Conservation (phyloP, 2,797 vertebrate species). For the Peromyscus eremicus region DNA sequence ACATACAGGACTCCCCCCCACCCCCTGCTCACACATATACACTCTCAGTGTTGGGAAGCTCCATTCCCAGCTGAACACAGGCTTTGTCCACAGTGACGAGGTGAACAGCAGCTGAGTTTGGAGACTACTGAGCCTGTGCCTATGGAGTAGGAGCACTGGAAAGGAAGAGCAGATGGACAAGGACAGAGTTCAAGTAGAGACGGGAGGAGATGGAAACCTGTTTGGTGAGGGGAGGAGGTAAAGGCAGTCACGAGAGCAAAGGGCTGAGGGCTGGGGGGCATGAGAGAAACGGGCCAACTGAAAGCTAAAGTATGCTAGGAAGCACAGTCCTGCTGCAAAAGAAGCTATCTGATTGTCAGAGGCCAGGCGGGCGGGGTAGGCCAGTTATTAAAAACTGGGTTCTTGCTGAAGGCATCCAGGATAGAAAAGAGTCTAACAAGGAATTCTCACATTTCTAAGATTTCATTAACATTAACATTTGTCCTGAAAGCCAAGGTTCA, state of each 20-base stretch:
- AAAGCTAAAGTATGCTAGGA: not conserved
- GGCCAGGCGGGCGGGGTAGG: not conserved
- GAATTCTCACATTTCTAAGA: not conserved
- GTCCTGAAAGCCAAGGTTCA: not conserved
- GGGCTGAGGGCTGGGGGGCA: not conserved
- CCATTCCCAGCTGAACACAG: too few relatives aligned
- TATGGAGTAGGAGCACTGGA: not conserved
- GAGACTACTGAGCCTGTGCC: not conserved
- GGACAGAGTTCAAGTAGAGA: not conserved
- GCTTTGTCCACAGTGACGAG: not conserved
- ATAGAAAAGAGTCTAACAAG: not conserved
- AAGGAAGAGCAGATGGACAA: not conserved
- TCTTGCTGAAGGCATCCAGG: not conserved
- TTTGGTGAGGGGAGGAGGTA: not conserved
- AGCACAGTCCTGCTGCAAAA: not conserved
- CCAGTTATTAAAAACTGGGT: not conserved
- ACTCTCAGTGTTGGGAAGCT: not conserved
- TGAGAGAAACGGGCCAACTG: not conserved
- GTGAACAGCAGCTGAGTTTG: too few relatives aligned
- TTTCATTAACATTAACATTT: constrained; percentile 19
- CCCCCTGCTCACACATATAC: not conserved
- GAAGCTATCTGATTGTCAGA: not conserved
- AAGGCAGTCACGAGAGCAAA: not conserved
- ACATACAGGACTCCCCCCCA: not conserved
- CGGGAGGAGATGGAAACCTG: not conserved